A percentile compares a stretch with the other conserved stretches of the same genome.
Conservation (phyloP, 2,888 invertebrate genomes). For the Chaitophorus viminalis region DNA sequence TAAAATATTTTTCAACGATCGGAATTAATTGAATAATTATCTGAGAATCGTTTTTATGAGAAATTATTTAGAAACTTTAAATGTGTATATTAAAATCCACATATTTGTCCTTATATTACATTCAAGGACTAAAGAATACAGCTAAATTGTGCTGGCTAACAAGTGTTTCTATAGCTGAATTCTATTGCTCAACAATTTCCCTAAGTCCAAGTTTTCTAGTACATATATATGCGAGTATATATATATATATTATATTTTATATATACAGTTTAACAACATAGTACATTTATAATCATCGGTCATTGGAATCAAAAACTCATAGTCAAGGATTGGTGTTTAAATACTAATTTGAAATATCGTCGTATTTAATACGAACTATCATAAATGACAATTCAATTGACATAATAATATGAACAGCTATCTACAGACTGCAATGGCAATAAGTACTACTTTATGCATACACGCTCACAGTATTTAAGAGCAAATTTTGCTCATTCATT, state of each 20-base stretch:
- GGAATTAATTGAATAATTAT: background rate
- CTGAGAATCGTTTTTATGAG: background rate
- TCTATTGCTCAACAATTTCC: background rate
- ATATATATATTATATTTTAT: background rate
- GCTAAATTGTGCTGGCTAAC: background rate
- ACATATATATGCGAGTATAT: too few relatives aligned
- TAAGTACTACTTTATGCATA: too few relatives aligned
- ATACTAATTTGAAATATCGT: background rate
- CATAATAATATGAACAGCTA: too few relatives aligned
- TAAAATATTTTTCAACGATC: conserved; percentile 4
- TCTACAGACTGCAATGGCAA: too few relatives aligned
- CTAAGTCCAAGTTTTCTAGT: background rate
- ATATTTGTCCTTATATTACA: background rate
- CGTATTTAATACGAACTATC: too few relatives aligned
- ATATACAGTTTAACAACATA: background rate
- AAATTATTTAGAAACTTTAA: background rate
- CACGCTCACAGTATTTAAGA: too few relatives aligned
- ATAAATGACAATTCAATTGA: too few relatives aligned
- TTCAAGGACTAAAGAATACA: background rate
- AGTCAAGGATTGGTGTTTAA: background rate
- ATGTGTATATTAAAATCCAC: background rate
- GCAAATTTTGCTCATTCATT: too few relatives aligned
- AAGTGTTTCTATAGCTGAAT: background rate
- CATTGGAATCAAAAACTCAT: background rate
- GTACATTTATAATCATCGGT: background rate